Evolutionary conservation across 2,797 vertebrate genomes (phyloP).

Genomic region (Spheniscus humboldti): DNA sequence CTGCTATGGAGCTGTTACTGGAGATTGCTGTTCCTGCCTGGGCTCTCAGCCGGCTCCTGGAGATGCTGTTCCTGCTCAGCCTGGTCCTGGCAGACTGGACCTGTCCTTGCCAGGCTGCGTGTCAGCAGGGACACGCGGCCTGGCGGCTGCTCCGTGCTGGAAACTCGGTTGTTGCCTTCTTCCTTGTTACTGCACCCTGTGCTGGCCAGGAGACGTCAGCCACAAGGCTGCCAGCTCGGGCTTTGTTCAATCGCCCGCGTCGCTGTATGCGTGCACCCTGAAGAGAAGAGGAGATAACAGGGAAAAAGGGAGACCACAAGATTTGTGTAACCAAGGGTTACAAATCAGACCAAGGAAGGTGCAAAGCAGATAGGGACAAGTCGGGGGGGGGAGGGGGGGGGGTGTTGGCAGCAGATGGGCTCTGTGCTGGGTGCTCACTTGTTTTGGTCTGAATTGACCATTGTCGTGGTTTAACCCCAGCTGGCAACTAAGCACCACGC

Average conservation of each 20-base stretch:
- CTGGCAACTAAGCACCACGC: no score
- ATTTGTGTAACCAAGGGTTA: not conserved
- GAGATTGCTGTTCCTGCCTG: conserved; percentile 20
- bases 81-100: not conserved
- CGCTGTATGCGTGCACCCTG: rapidly evolving
- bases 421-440: not conserved
- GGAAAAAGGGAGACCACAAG: not conserved
- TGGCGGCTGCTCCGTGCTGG: conserved; percentile 32
- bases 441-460: not conserved
- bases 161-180: not conserved
- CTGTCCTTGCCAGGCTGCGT: not conserved
- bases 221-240: not conserved
- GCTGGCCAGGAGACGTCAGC: not conserved
- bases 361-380: not conserved
- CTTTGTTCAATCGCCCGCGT: not conserved
- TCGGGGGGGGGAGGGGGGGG: not conserved
- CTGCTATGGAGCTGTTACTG: not conserved
- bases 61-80: conserved; percentile 19
- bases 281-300: not conserved
- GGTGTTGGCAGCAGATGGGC: not conserved
- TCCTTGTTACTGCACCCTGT: not conserved
- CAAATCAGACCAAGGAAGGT: not conserved
- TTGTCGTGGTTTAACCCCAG: no score
- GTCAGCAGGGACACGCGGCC: conserved; percentile 3
- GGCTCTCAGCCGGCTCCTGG: conserved; percentile 43